Percentiles rank a stretch among this genome's conserved stretches.
These are phyloP conservation scores for Blennius ocellaris DNA, from an alignment of 2,113 vertebrate species.

Conservation along the genomic window DNA sequence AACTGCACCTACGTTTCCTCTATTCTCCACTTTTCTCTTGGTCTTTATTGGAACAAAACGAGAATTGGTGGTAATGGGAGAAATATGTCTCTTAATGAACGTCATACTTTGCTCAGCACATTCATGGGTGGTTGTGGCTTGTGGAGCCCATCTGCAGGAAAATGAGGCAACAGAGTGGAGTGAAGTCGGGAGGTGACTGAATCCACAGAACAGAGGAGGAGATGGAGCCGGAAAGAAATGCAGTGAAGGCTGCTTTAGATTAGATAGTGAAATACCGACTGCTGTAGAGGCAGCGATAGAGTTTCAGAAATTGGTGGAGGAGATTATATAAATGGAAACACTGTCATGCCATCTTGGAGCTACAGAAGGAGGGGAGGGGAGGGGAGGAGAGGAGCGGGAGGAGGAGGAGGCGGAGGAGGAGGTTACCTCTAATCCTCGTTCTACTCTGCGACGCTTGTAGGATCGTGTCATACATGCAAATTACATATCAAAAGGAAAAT, in stretches of 20 bases:
- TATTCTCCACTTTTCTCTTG: slow-evolving; percentile 4
- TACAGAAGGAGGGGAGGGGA: slow-evolving; percentile 3
- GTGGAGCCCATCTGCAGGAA: slow-evolving; percentile 42
- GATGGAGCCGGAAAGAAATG: slow-evolving; percentile 27
- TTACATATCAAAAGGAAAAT: neutral
- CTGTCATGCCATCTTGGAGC: slow-evolving; percentile 28
- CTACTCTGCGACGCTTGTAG: neutral
- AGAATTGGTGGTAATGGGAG: slow-evolving; percentile 56
- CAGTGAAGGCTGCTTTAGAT: slow-evolving; percentile 35
- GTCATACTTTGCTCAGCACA: slow-evolving; percentile 67
- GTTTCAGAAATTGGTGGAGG: slow-evolving; percentile 13
- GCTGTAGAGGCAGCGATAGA: slow-evolving; percentile 1
- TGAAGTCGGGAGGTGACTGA: slow-evolving; percentile 45
- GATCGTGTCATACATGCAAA: neutral
- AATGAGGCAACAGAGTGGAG: slow-evolving; percentile 37
- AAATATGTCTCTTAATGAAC: slow-evolving; percentile 61
- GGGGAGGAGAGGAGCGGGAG: neutral
- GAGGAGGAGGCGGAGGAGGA: slow-evolving; percentile 1
- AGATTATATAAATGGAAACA: slow-evolving; percentile 38
- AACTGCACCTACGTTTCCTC: slow-evolving; percentile 13
- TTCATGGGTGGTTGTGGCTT: slow-evolving; percentile 72
- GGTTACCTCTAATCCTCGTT: neutral
- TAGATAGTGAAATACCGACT: slow-evolving; percentile 14
- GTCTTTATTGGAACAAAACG: slow-evolving; percentile 2
- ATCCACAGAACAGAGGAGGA: slow-evolving; percentile 16